Base-by-base conservation (phyloP, 1,140 invertebrate species). In the Holcopasites calliopsidis region DNA sequence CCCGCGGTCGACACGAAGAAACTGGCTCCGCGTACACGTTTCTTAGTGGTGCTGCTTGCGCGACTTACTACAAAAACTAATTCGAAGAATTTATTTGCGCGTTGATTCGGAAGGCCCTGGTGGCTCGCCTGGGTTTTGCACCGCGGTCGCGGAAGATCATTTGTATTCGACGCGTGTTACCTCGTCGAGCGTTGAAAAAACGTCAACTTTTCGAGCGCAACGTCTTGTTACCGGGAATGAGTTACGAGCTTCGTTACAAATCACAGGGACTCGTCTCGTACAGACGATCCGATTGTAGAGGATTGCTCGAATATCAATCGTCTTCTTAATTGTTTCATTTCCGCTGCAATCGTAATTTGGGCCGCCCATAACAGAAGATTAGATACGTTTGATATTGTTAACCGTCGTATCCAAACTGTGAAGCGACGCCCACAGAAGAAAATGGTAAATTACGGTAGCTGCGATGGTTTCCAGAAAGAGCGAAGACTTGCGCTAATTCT, bases 401-500 rank as follows among this genome's bases (percentile, higher is more conserved):
- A n/a, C n/a, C n/a, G n/a, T n/a, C n/a, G n/a, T n/a, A n/a, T n/a
- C n/a, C n/a, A n/a, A n/a, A n/a, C n/a, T n/a, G n/a, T n/a, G n/a
- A n/a, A n/a, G n/a, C n/a, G n/a, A n/a, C n/a, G n/a, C n/a, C n/a
- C n/a, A n/a, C n/a, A n/a, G n/a, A n/a, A n/a, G n/a, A n/a, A n/a
- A 61, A 42, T 47, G 10, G 60, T 47, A 47, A 31, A 69, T 61
- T 69, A 21, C 40, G 1, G 42, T 8, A 50, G 16, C 13, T 40
- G 21, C 11, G 50, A 58, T 10, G 31, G 35, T 81, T 82, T 77
- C 73, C 42, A 49, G 42, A 74, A 82, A 80, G 50, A 23, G 33
- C 31, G 40, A 82, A 73, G 79, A 71, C 80, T 52, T 31, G 68
- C 55, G 68, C 47, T 76, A 80, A 82, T 82, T 70, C 55, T 61